Base-by-base conservation (phyloP, 2,113 vertebrate species). In the Castor canadensis region DNA sequence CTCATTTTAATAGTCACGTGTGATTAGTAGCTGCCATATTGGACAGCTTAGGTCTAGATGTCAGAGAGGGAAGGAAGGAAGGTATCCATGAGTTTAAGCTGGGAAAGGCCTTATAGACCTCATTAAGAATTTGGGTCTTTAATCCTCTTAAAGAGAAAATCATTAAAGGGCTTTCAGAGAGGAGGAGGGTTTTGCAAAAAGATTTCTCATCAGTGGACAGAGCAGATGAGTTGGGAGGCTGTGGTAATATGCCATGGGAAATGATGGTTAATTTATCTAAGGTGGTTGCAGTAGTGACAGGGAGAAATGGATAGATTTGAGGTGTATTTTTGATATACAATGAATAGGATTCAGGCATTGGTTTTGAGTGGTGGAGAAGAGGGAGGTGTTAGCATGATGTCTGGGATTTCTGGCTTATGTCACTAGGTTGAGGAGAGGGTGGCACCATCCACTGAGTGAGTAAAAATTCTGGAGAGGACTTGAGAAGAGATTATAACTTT, bases 171-270 rank as follows among this genome's bases (percentile, higher is more conserved):
- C 30, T 90, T 89, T 79, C 40, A 19, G 17, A 47, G 43, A 66
- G 24, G 38, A 91, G 40, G 45, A 86, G n/a, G n/a, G n/a, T 80
- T 95, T 69, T 73, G 77, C n/a, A n/a, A 43, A 60, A 88, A 80
- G 32, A 62, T 5, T 12, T 8, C 19, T 71, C 11, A 47, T 79
- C 38, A 88, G n/a, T 72, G 16, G 20, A 47, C 20, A 87, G 28
- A 38, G 30, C 2, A 40, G 54, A 64, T 38, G 45, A 64, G 15
- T 32, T 54, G 45, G 40, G 47, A 69, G 17, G 20, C 35, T 47
- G 6, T 64, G 58, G 19, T 11, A 32, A 24, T 38, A 24, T 30
- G 11, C 4, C 60, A 1, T 47, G n/a, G 64, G 49, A 83, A 9
- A 73, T 40, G 24, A 76, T 64, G 20, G 38, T 77, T 54, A 45